Percentiles rank a stretch among this genome's conserved stretches.
Evolutionary conservation across 2,888 invertebrate species (phyloP).

Genomic region (Xanthia togata): DNA sequence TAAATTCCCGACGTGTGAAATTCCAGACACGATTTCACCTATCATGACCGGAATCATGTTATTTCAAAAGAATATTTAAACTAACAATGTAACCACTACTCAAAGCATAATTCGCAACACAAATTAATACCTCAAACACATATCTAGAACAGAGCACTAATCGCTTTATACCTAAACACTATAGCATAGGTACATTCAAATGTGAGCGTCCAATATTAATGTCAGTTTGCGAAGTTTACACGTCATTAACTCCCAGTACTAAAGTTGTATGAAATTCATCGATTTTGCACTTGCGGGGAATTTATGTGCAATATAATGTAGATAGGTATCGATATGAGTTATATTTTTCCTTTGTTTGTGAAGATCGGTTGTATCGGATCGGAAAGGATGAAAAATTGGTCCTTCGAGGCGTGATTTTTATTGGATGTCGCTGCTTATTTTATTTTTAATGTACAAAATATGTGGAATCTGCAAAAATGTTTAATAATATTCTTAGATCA

Average conservation of each 20-base stretch:
- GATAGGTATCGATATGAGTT: constrained; percentile 57
- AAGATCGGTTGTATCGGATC: constrained; percentile 32
- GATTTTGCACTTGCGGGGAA: constrained; percentile 63
- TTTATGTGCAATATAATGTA: constrained; percentile 67
- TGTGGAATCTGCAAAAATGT: neutral
- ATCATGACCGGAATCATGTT: no score
- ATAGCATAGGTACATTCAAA: constrained; percentile 19
- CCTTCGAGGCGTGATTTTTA: constrained; percentile 43
- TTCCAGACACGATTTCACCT: neutral
- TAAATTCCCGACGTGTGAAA: neutral
- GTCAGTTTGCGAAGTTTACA: constrained; percentile 76
- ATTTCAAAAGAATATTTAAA: neutral
- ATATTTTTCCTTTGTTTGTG: constrained; percentile 63
- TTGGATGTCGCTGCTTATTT: constrained; percentile 30
- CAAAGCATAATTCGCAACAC: constrained; percentile 20
- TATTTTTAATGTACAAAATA: constrained; percentile 22
- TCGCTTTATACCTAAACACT: constrained; percentile 17
- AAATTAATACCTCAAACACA: constrained; percentile 26
- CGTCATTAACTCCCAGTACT: constrained; percentile 73
- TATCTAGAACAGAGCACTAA: constrained; percentile 34
- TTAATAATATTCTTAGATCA: neutral
- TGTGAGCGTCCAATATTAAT: constrained; percentile 69
- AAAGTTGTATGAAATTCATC: constrained; percentile 68
- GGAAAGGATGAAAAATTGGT: constrained; percentile 55
- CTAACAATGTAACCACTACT: constrained; percentile 10